A percentile compares a stretch with the other conserved stretches of the same genome.
Conservation (phyloP, 2,113 vertebrate species). For the Sminthopsis crassicaudata region DNA sequence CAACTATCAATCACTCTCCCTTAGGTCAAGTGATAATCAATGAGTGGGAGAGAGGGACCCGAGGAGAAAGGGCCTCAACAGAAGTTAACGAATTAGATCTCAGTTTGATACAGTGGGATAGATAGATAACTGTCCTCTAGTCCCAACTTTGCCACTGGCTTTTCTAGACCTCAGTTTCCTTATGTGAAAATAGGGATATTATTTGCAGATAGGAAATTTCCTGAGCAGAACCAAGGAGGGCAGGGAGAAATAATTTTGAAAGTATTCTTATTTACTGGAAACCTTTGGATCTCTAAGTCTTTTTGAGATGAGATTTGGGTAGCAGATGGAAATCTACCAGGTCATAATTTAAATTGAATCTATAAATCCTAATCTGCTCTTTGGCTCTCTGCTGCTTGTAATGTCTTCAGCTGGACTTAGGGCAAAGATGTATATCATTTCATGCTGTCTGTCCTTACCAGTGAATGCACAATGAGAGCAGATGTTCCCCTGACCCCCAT, state of each 20-base stretch:
- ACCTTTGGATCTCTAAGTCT: background rate
- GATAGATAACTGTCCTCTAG: fast-evolving
- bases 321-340: background rate
- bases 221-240: background rate
- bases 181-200: background rate
- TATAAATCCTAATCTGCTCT: background rate
- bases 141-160: background rate
- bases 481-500: background rate
- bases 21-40: fast-evolving
- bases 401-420: background rate
- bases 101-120: background rate
- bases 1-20: background rate
- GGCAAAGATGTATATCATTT: background rate
- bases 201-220: background rate
- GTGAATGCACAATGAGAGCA: background rate
- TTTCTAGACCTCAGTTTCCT: background rate
- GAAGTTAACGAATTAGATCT: background rate
- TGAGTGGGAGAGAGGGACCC: background rate
- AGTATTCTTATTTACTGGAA: background rate
- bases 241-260: background rate
- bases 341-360: background rate
- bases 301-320: background rate
- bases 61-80: background rate
- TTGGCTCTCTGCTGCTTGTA: background rate
- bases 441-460: background rate